phyloP scores from a whole-genome alignment of 30 jellyfish, hydroid and myxozoan species.

The Cassiopea andromeda region DNA sequence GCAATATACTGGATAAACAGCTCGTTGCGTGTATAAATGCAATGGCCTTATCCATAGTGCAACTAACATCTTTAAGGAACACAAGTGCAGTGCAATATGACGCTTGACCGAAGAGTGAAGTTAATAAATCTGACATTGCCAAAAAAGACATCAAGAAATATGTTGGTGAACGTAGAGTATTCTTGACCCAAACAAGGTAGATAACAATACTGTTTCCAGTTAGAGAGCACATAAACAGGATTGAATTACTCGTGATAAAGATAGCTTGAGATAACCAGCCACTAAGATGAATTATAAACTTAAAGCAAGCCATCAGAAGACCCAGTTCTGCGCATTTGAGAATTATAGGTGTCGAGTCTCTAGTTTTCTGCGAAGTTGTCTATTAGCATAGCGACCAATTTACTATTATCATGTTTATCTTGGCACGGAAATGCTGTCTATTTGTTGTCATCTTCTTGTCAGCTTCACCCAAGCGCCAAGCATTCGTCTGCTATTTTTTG shows the following conservation, averaged over 20 bases:
- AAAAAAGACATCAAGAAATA: constrained; percentile 41
- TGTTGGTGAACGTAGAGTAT: constrained; percentile 40
- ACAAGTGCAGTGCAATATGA: constrained; percentile 34
- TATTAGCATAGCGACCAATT: too few relatives aligned
- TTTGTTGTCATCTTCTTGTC: too few relatives aligned
- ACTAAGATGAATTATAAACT: constrained; percentile 2
- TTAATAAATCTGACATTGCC: constrained; percentile 68
- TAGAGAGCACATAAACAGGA: not conserved
- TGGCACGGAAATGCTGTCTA: too few relatives aligned
- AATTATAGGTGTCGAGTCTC: too few relatives aligned
- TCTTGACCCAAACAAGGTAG: constrained; percentile 47
- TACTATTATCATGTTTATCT: too few relatives aligned
- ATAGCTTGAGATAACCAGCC: not conserved
- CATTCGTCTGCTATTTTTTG: too few relatives aligned
- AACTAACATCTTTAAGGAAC: constrained; percentile 10
- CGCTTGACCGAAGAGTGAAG: constrained; percentile 66
- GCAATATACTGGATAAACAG: constrained; percentile 68
- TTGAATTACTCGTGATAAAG: constrained; percentile 4
- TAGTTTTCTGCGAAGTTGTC: too few relatives aligned
- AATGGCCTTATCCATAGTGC: constrained; percentile 45
- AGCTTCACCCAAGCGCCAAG: too few relatives aligned
- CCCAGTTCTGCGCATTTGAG: too few relatives aligned
- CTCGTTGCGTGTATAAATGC: constrained; percentile 57
- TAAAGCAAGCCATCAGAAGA: constrained; percentile 33
- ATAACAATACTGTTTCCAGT: constrained; percentile 54